Evolutionary conservation across 2,888 invertebrate species (phyloP), one percentile per base, ranked within the genome.

Genomic region (Harmothoe impar): DNA sequence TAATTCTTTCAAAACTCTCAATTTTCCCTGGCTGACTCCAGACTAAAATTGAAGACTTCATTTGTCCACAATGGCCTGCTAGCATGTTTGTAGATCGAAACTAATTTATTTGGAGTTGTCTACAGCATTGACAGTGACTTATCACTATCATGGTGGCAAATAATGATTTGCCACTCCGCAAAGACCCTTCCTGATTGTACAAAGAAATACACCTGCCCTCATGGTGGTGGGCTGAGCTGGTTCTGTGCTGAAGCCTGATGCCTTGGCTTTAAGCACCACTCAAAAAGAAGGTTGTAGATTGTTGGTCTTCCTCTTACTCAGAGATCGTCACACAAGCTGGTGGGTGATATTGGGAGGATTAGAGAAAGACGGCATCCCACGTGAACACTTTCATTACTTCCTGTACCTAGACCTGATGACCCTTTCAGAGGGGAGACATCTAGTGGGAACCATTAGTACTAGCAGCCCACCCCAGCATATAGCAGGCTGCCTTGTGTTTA

Each of bases 341-440:
- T 72, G 72, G 72, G 72, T 25, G 72, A 72, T 72, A 72, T 72
- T 72, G 72, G 72, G 29, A 29, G 72, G 72, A 72, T 72, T 72
- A 72, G 72, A 72, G 72, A 72, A 15, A 43, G 20, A 62, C 62
- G 15, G 7, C 62, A 20, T 62, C n/a, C n/a, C 23, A n/a, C 15
- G 62, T n/a, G 23, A 3, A 1, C 3, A 20, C 23, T 62, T 62
- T 62, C 62, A 62, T 5, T 62, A 62, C 62, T 62, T 62, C 62
- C n/a, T n/a, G 20, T 62, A n/a, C 62, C 62, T 3, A 62, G 23
- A 43, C 72, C 31, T 29, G 72, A 72, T 72, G 72, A 72, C 72
- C 72, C 72, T 62, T 7, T 62, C 62, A 62, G 62, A 7, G 1
- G 62, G 62, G 62, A 62, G 62, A n/a, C n/a, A 62, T 62, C 62